These are phyloP conservation scores for Sylvia atricapilla DNA, from an alignment of 2,113 vertebrate genomes.

Conservation along the genomic window DNA sequence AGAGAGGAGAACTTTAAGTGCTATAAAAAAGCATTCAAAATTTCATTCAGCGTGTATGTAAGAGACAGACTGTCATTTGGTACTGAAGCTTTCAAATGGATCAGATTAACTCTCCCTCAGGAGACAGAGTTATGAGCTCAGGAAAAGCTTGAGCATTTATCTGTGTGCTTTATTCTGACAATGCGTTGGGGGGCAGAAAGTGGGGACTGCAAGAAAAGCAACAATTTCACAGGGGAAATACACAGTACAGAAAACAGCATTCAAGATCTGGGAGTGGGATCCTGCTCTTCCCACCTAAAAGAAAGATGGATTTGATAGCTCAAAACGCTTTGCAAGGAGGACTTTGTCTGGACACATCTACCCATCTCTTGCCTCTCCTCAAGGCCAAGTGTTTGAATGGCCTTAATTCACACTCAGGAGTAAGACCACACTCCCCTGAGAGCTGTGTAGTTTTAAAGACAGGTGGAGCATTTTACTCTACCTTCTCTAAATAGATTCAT, in stretches of 20 bases:
- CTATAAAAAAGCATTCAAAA: neutral
- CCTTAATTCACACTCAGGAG: neutral
- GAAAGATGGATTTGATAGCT: neutral
- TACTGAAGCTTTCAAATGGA: neutral
- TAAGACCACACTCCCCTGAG: neutral
- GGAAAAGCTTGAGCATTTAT: constrained; percentile 37
- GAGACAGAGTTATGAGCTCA: neutral
- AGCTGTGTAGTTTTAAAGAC: neutral
- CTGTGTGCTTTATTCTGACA: neutral
- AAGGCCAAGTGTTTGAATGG: neutral
- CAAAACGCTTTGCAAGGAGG: neutral
- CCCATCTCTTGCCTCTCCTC: neutral
- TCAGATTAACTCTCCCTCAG: neutral
- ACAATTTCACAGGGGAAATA: neutral
- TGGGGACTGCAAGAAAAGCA: neutral
- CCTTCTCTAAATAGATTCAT: neutral
- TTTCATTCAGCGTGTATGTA: neutral
- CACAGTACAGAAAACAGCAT: neutral
- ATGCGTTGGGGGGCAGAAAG: neutral
- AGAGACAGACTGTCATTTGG: neutral
- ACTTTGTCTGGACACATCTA: neutral
- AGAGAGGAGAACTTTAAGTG: neutral
- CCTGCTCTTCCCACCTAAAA: neutral
- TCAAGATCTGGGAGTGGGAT: fast-evolving
- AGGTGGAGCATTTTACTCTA: neutral